Evolutionary conservation across 2,888 invertebrate species (phyloP).

Genomic region (Crocallis elinguaria): DNA sequence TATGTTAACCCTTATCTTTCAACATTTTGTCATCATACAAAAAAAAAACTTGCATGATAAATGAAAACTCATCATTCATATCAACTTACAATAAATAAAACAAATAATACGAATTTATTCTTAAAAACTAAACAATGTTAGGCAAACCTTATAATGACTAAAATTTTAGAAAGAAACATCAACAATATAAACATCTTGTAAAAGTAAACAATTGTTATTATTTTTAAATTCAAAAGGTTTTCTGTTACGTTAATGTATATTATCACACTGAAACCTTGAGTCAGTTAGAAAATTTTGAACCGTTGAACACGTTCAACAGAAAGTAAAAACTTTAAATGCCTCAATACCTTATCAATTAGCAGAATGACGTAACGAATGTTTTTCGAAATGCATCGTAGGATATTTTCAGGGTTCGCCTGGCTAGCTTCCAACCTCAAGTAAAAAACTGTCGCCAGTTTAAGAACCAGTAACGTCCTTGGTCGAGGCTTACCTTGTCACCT

Average conservation of each 20-base stretch:
- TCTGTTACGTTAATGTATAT: conserved; percentile 6
- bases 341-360: neutral
- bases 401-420: no score
- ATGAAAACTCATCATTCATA: neutral
- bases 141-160: conserved; percentile 36
- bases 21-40: conserved; percentile 24
- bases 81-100: conserved; percentile 38
- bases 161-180: conserved; percentile 42
- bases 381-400: no score
- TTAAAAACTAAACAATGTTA: conserved; percentile 43
- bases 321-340: neutral
- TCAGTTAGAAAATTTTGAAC: conserved; percentile 2
- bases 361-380: no score
- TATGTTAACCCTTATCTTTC: conserved; percentile 5
- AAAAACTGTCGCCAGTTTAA: no score
- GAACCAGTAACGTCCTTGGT: no score
- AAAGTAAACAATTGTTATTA: conserved; percentile 22
- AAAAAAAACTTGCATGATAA: conserved; percentile 24
- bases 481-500: no score
- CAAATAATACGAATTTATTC: conserved; percentile 42
- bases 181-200: conserved; percentile 40
- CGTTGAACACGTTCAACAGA: neutral
- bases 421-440: no score
- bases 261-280: conserved; percentile 15
- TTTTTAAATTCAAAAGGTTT: conserved; percentile 24